These are phyloP conservation scores for Globia sparganii DNA, from an alignment of 2,888 invertebrate genomes.

Conservation along the genomic window DNA sequence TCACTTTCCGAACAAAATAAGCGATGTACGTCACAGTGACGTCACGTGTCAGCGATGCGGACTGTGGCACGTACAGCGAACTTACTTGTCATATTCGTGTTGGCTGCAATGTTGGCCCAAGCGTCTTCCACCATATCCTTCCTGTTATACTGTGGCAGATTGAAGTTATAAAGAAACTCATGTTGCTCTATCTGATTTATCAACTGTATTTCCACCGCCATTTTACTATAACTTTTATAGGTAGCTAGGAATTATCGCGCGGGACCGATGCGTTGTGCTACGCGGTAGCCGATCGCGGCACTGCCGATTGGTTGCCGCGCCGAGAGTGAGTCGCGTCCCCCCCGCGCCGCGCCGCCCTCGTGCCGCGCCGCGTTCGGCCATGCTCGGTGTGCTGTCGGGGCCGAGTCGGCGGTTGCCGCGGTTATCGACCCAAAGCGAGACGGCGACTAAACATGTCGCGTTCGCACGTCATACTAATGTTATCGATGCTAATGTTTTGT, in stretches of 20 bases:
- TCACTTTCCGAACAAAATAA: constrained; percentile 26
- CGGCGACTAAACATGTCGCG: constrained; percentile 24
- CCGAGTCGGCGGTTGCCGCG: constrained; percentile 55
- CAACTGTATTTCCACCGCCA: constrained; percentile 71
- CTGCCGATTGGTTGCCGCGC: constrained; percentile 66
- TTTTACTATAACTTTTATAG: constrained; percentile 28
- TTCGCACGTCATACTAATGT: constrained; percentile 18
- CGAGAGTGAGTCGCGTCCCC: constrained; percentile 67
- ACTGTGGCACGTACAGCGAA: constrained; percentile 35
- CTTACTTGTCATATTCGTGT: constrained; percentile 69
- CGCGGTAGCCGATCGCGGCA: constrained; percentile 59
- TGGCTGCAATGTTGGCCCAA: constrained; percentile 69
- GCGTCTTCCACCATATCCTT: constrained; percentile 72
- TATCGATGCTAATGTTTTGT: constrained; percentile 24
- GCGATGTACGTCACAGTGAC: constrained; percentile 43
- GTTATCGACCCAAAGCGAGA: constrained; percentile 62
- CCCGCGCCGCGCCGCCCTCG: constrained; percentile 62
- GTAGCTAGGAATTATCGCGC: constrained; percentile 17
- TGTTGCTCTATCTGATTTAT: constrained; percentile 71
- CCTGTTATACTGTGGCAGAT: constrained; percentile 71
- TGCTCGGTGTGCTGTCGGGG: constrained; percentile 57
- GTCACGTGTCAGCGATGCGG: constrained; percentile 31
- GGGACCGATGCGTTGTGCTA: constrained; percentile 40
- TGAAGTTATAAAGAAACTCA: constrained; percentile 71
- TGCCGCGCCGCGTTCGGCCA: constrained; percentile 54